Evolutionary conservation across 1,140 invertebrate genomes (phyloP), one percentile per base, ranked within the genome.

Genomic region (Penaeus vannamei): DNA sequence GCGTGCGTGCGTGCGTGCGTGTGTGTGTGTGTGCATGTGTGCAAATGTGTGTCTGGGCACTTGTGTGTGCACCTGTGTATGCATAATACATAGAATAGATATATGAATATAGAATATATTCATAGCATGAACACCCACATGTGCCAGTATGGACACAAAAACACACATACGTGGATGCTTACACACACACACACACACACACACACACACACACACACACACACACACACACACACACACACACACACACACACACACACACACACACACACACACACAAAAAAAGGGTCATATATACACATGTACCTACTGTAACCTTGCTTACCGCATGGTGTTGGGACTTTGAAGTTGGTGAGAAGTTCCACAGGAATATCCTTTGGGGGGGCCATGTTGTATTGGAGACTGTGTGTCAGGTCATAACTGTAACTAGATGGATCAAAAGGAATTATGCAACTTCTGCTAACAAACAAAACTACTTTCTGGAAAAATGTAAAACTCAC

Each of bases 361-460:
- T 90, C 90, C 26, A 83, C 36, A 5, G 90, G 85, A 23, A 85
- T 85, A 26, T 90, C 89, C n/a, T 36, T 95, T 0, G 97, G 96
- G 23, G 95, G 95, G 7, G 96, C 95, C 94, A 98, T 95, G 93
- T 99, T 99, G 93, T 97, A 96, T 95, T 99, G 98, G 10, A 99
- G 93, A 0, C 97, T 98, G 91, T 98, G 97, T 0, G 98, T 99
- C 64, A 99, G 94, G 93, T 99, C 98, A 94, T 99, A 99, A 84
- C 97, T 99, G 92, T 99, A 99, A 92, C 97, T 97, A 92, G 61
- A 93, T 92, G 91, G 92, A 92, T 89, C 90, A 79, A 90, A 77
- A 76, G 91, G 90, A 64, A 89, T 3, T 87, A 23, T n/a, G 42
- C 22, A 26, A 72, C 23, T 85, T 23, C 19, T 82, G 32, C 5